These are phyloP conservation scores for Patella pellucida DNA, from an alignment of 2,888 invertebrate genomes.

Conservation along the genomic window DNA sequence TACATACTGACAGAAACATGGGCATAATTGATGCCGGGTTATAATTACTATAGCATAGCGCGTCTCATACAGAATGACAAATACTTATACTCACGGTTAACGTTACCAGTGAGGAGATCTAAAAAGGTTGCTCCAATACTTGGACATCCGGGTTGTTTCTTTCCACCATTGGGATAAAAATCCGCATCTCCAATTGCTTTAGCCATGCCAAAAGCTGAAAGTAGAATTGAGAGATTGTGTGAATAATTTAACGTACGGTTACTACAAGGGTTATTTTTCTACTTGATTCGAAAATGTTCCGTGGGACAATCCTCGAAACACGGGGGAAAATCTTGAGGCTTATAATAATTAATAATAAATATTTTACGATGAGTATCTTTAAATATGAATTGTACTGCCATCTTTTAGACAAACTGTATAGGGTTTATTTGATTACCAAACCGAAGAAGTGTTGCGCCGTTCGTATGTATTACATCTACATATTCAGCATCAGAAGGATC, in stretches of 20 bases:
- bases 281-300: too few species aligned
- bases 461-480: slow-evolving; percentile 91
- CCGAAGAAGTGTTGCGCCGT: slow-evolving; percentile 71
- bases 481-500: slow-evolving; percentile 86
- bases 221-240: too few species aligned
- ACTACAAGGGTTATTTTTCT: too few species aligned
- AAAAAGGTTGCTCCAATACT: background rate
- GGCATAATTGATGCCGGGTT: too few species aligned
- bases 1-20: too few species aligned
- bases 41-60: too few species aligned
- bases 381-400: too few species aligned
- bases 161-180: slow-evolving; percentile 68
- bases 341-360: background rate
- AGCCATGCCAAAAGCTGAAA: slow-evolving; percentile 51
- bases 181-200: slow-evolving; percentile 62
- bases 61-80: too few species aligned
- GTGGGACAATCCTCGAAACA: too few species aligned
- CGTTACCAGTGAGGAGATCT: background rate
- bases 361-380: too few species aligned
- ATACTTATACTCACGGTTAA: background rate
- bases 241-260: too few species aligned
- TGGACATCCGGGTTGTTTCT: slow-evolving; percentile 67
- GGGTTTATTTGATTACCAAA: slow-evolving; percentile 10
- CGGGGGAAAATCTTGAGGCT: too few species aligned
- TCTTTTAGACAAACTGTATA: background rate